These are phyloP conservation scores for Drosophila macrospina DNA, from an alignment of 2,888 invertebrate genomes.

Conservation along the genomic window DNA sequence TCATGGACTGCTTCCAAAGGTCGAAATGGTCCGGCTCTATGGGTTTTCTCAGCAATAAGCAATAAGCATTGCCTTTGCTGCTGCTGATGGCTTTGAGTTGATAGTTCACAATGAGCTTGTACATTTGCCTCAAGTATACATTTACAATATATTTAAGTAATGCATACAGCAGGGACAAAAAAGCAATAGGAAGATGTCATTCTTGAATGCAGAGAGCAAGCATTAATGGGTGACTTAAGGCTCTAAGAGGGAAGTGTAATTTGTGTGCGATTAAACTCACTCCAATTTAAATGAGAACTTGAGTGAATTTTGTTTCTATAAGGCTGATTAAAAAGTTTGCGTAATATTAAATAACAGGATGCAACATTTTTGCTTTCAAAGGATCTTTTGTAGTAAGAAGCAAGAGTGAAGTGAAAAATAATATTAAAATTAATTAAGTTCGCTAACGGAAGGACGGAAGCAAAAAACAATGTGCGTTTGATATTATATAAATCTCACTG, in stretches of 20 bases:
- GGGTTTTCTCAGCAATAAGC: conserved; percentile 4
- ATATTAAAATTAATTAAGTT: neutral
- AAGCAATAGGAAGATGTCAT: neutral
- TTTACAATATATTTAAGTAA: neutral
- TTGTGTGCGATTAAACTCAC: no score
- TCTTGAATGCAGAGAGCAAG: no score
- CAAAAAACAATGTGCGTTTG: neutral
- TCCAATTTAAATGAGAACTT: no score
- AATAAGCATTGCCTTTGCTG: no score
- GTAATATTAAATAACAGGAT: no score
- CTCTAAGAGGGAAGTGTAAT: no score
- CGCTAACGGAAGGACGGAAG: neutral
- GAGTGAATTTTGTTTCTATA: no score
- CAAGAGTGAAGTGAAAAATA: neutral
- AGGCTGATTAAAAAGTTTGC: no score
- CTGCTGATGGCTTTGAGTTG: conserved; percentile 12
- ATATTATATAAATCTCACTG: neutral
- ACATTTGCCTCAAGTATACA: neutral
- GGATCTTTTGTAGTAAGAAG: neutral
- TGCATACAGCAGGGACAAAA: neutral
- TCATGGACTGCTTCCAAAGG: conserved; percentile 33
- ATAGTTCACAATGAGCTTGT: conserved; percentile 8
- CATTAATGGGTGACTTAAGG: no score
- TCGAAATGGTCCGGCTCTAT: neutral
- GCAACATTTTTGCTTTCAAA: neutral